These are phyloP conservation scores for Aphelocoma californica DNA, from an alignment of 2,797 vertebrate genomes.

Conservation along the genomic window DNA sequence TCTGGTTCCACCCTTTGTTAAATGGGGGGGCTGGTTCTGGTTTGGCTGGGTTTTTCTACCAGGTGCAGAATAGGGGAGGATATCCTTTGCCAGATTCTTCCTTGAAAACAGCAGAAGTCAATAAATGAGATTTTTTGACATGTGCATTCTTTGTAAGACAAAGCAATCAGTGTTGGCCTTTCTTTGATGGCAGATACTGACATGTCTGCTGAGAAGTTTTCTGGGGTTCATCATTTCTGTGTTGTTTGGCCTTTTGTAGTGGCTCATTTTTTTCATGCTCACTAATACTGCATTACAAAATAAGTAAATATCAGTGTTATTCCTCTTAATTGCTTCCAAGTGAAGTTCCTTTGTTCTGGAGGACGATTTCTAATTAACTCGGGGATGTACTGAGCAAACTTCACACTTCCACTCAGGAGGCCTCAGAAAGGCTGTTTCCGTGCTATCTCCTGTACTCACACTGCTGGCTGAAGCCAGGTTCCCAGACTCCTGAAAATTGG, in stretches of 20 bases:
- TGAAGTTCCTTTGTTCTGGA: background rate
- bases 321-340: constrained; percentile 5
- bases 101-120: background rate
- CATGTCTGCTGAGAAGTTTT: background rate
- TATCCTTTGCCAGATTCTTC: background rate
- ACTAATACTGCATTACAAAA: background rate
- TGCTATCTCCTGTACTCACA: background rate
- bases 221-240: background rate
- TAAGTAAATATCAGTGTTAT: background rate
- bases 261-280: background rate
- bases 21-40: background rate
- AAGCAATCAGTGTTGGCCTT: background rate
- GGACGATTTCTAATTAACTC: constrained; percentile 11
- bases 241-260: background rate
- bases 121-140: background rate
- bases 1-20: background rate
- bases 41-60: background rate
- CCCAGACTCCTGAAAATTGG: background rate
- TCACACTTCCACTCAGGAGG: background rate
- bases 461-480: background rate
- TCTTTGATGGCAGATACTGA: background rate
- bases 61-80: background rate
- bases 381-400: background rate
- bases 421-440: background rate
- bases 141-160: background rate